Evolutionary conservation across 2,888 invertebrate genomes (phyloP).

Genomic region (Zhuqinia jingwanae): DNA sequence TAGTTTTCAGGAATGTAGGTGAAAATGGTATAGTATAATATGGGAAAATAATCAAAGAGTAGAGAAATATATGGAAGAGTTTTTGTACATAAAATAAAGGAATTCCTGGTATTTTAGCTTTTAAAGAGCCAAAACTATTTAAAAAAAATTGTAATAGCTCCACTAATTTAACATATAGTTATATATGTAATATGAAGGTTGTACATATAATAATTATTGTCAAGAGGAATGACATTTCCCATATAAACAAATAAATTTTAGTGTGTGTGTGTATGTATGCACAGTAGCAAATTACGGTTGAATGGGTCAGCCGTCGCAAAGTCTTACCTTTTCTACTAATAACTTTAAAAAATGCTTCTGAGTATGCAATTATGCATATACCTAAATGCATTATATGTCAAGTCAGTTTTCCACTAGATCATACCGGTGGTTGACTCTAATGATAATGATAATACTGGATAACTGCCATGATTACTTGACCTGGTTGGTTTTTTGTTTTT

Average conservation of each 20-base stretch:
- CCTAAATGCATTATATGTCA: not conserved
- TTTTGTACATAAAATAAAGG: constrained; percentile 35
- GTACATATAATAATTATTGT: too few relatives aligned
- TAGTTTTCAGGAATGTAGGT: constrained; percentile 22
- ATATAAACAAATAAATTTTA: too few relatives aligned
- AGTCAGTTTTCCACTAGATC: not conserved
- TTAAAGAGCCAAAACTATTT: not conserved
- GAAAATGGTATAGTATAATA: not conserved
- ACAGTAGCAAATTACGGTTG: too few relatives aligned
- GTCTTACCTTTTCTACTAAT: too few relatives aligned
- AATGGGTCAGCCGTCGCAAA: too few relatives aligned
- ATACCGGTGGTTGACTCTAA: not conserved
- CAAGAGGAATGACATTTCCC: too few relatives aligned
- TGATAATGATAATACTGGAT: constrained; percentile 6
- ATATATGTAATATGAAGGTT: too few relatives aligned
- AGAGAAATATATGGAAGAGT: constrained; percentile 10
- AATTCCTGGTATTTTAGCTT: constrained; percentile 37
- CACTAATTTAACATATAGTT: too few relatives aligned
- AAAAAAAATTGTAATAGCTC: too few relatives aligned
- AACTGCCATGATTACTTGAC: constrained; percentile 5
- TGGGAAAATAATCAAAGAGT: too few relatives aligned
- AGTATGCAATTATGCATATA: too few relatives aligned
- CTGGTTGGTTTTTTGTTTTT: too few relatives aligned
- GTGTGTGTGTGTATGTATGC: not conserved
- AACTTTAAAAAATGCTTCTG: not conserved